Percentiles rank a stretch among this genome's conserved stretches.
These are phyloP conservation scores for Tapirus indicus DNA, from an alignment of 2,797 vertebrate genomes.

Conservation along the genomic window DNA sequence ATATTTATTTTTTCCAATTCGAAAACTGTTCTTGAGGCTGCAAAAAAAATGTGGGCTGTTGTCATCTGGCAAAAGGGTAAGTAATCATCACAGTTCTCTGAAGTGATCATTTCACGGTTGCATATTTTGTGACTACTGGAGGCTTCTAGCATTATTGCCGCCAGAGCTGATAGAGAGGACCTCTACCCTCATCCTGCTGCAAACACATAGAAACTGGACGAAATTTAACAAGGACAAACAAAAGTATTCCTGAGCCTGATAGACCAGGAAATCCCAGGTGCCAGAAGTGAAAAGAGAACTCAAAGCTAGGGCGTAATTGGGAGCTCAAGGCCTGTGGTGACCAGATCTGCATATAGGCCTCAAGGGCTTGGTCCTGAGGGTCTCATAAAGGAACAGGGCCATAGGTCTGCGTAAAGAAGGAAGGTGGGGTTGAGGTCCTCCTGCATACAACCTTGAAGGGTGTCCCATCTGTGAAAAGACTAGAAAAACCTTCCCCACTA, in stretches of 20 bases:
- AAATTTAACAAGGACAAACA: neutral
- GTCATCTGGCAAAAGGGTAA: conserved; percentile 49
- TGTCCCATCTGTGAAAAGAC: neutral
- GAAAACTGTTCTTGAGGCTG: conserved; percentile 47
- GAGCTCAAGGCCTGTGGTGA: neutral
- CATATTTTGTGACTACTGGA: conserved; percentile 13
- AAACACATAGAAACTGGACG: neutral
- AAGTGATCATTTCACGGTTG: conserved; percentile 41
- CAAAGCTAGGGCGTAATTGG: neutral
- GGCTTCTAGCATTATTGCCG: neutral
- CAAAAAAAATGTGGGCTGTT: conserved; percentile 19
- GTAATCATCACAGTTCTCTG: conserved; percentile 38
- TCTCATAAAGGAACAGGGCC: neutral
- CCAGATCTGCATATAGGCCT: neutral
- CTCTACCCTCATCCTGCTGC: neutral
- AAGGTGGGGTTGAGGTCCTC: neutral
- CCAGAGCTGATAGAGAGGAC: neutral
- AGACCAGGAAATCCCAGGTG: neutral
- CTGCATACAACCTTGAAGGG: neutral
- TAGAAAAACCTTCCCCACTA: neutral
- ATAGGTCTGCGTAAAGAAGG: neutral
- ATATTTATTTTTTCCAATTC: conserved; percentile 54
- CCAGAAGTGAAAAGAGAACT: neutral
- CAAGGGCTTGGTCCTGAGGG: neutral
- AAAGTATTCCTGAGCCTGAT: neutral